Evolutionary conservation across 2,113 vertebrate species (phyloP).

Genomic region (Haliaeetus leucogaster): DNA sequence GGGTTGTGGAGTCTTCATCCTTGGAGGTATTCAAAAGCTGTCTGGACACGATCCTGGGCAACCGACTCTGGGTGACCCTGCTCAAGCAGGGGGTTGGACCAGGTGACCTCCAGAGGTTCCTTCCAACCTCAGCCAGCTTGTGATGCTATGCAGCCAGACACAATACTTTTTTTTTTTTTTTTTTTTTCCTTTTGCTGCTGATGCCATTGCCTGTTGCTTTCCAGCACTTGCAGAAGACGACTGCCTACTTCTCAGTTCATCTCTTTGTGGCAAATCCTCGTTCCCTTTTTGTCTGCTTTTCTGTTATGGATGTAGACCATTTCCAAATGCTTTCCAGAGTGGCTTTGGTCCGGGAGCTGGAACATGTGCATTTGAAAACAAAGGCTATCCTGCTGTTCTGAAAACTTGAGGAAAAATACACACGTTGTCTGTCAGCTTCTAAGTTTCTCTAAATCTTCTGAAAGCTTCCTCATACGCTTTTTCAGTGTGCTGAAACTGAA

Average conservation of each 20-base stretch:
- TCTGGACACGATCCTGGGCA: background rate
- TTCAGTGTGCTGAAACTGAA: background rate
- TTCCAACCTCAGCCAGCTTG: background rate
- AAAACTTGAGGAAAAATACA: background rate
- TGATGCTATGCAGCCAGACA: background rate
- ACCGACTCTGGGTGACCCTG: rapidly evolving
- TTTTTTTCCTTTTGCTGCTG: background rate
- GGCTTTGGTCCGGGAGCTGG: background rate
- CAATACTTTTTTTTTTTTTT: background rate
- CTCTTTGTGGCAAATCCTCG: background rate
- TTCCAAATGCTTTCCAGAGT: background rate
- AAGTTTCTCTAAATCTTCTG: background rate
- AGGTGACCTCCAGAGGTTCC: background rate
- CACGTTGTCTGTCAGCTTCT: background rate
- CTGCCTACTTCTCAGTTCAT: background rate
- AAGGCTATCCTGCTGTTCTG: background rate
- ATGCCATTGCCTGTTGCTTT: background rate
- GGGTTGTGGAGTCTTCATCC: rapidly evolving
- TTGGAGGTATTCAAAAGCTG: rapidly evolving
- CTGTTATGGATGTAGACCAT: background rate
- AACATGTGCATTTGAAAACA: background rate
- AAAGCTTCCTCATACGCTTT: background rate
- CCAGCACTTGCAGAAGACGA: background rate
- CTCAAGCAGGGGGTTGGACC: rapidly evolving
- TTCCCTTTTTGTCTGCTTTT: background rate